Percentiles rank a stretch among this genome's conserved stretches.
Evolutionary conservation across 2,113 vertebrate genomes (phyloP).

Genomic region (Tragelaphus buxtoni): DNA sequence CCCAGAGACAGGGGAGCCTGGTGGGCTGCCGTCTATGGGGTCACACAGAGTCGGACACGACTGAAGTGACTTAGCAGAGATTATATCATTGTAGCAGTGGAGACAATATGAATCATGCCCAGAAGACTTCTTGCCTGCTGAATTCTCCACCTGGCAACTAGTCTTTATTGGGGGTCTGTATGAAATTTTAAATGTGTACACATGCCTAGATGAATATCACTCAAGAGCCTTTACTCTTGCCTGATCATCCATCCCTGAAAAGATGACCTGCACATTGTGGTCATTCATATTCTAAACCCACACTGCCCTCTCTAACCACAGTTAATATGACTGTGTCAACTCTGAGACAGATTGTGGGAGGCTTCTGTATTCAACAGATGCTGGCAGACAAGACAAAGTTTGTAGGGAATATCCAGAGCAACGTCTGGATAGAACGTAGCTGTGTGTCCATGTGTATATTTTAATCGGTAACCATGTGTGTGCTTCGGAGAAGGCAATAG

Average conservation of each 20-base stretch:
- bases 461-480: neutral
- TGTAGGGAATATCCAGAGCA: neutral
- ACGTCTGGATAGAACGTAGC: neutral
- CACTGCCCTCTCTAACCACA: neutral
- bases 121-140: neutral
- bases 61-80: no score
- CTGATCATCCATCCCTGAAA: neutral
- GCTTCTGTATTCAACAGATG: neutral
- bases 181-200: neutral
- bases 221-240: neutral
- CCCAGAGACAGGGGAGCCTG: no score
- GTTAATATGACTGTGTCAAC: neutral
- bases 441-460: neutral
- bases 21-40: no score
- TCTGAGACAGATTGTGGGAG: neutral
- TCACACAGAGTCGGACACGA: no score
- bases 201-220: neutral
- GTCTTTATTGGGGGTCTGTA: neutral
- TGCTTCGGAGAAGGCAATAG: neutral
- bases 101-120: neutral
- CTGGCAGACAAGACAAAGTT: neutral
- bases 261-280: neutral
- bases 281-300: neutral
- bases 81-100: neutral
- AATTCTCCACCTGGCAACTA: neutral